A percentile compares a stretch with the other conserved stretches of the same genome.
Evolutionary conservation across 1,140 invertebrate species (phyloP).

Genomic region (Thrips palmi): DNA sequence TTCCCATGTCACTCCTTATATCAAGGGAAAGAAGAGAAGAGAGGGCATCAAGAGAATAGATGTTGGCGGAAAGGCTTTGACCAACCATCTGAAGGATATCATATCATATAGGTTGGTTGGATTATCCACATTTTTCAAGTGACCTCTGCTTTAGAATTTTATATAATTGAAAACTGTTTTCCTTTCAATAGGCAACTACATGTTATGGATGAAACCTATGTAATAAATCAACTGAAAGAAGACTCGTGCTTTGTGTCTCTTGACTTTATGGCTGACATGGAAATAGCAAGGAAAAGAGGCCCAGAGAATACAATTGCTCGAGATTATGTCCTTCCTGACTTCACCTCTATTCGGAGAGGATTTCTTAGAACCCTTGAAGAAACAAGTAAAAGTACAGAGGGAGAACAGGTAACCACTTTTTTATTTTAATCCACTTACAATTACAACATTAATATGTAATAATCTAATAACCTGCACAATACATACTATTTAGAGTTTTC

Average conservation of each 20-base stretch:
- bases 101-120: slow-evolving; percentile 58
- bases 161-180: slow-evolving; percentile 5
- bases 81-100: slow-evolving; percentile 96
- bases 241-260: slow-evolving; percentile 88
- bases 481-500: neutral
- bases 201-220: slow-evolving; percentile 98
- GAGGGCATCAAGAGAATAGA: slow-evolving; percentile 70
- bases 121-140: slow-evolving; percentile 1
- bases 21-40: slow-evolving; percentile 70
- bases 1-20: slow-evolving; percentile 85
- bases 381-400: slow-evolving; percentile 38
- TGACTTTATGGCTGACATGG: slow-evolving; percentile 74
- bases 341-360: slow-evolving; percentile 65
- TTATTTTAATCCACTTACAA: slow-evolving; percentile 2
- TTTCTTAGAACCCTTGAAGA: slow-evolving; percentile 45
- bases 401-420: slow-evolving; percentile 29
- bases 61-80: slow-evolving; percentile 91
- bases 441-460: too few relatives aligned
- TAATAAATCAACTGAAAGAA: slow-evolving; percentile 98
- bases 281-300: slow-evolving; percentile 41
- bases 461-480: too few relatives aligned
- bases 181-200: slow-evolving; percentile 62
- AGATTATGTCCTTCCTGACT: slow-evolving; percentile 94
- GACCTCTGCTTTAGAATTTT: neutral
- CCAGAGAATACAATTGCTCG: slow-evolving; percentile 39